Evolutionary conservation across 2,797 vertebrate species (phyloP).

Genomic region (Falco cherrug): DNA sequence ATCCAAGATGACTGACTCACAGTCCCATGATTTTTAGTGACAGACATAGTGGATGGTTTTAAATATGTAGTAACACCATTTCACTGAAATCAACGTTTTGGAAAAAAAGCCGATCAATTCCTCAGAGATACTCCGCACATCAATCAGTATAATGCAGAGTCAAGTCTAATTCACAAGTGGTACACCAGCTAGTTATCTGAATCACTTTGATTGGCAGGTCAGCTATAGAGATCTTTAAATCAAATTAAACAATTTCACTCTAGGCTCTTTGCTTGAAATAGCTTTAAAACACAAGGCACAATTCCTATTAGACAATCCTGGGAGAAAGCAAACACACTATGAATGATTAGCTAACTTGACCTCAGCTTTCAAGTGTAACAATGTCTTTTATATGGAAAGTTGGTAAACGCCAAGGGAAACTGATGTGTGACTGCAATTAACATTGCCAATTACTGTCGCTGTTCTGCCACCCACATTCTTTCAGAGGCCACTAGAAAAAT

Average conservation of each 20-base stretch:
- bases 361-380: slow-evolving; percentile 46
- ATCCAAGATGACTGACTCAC: slow-evolving; percentile 45
- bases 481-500: slow-evolving; percentile 45
- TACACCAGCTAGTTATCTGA: not conserved
- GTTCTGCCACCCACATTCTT: slow-evolving; percentile 41
- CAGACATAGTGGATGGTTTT: not conserved
- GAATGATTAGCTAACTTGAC: slow-evolving; percentile 69
- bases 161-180: not conserved
- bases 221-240: not conserved
- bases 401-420: slow-evolving; percentile 50
- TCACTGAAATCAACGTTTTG: not conserved
- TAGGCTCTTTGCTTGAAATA: not conserved
- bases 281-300: slow-evolving; percentile 33
- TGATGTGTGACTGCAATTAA: slow-evolving; percentile 66
- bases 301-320: slow-evolving; percentile 36
- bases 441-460: slow-evolving; percentile 7
- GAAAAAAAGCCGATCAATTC: not conserved
- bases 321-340: slow-evolving; percentile 53
- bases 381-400: slow-evolving; percentile 51
- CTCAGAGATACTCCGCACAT: not conserved
- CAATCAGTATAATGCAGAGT: not conserved
- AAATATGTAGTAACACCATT: not conserved
- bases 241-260: not conserved
- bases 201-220: not conserved
- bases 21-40: slow-evolving; percentile 39